A percentile compares a stretch with the other conserved stretches of the same genome.
Evolutionary conservation across 1,140 invertebrate genomes (phyloP).

Genomic region (Cyclina sinensis): DNA sequence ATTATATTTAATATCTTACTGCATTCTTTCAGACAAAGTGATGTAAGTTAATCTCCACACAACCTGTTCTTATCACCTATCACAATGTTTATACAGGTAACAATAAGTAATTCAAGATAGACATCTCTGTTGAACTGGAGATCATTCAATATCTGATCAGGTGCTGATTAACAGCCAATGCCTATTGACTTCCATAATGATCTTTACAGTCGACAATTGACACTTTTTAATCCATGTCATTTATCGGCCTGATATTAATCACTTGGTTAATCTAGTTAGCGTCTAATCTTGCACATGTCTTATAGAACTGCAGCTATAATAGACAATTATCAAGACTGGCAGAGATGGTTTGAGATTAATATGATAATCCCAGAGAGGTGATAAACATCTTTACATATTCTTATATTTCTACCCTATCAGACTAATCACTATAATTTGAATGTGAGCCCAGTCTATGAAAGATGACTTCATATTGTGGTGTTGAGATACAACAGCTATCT

Average conservation of each 20-base stretch:
- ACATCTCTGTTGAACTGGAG: not conserved
- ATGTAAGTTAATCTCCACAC: slow-evolving; percentile 2
- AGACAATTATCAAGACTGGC: not conserved
- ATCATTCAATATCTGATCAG: slow-evolving; percentile 15
- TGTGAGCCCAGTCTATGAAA: slow-evolving; percentile 29
- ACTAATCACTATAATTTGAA: slow-evolving; percentile 27
- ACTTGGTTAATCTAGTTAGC: slow-evolving; percentile 15
- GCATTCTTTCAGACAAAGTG: not conserved
- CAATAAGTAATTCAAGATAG: not conserved
- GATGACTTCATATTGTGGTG: slow-evolving; percentile 19
- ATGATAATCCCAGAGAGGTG: not conserved
- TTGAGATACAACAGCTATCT: not conserved
- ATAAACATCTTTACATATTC: slow-evolving; percentile 3
- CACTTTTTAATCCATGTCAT: slow-evolving; percentile 51
- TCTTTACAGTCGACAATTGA: slow-evolving; percentile 21
- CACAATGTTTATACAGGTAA: slow-evolving; percentile 18
- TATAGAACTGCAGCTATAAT: not conserved
- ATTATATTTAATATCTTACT: slow-evolving; percentile 34
- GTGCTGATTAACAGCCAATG: not conserved
- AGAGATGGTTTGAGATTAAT: not conserved
- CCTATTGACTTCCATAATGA: slow-evolving; percentile 18
- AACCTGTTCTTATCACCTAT: slow-evolving; percentile 15
- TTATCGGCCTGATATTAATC: slow-evolving; percentile 14
- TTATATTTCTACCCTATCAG: slow-evolving; percentile 19
- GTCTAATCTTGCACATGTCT: not conserved